Evolutionary conservation across 2,888 invertebrate genomes (phyloP), one percentile per base, ranked within the genome.

Genomic region (Hoplodrina blanda): DNA sequence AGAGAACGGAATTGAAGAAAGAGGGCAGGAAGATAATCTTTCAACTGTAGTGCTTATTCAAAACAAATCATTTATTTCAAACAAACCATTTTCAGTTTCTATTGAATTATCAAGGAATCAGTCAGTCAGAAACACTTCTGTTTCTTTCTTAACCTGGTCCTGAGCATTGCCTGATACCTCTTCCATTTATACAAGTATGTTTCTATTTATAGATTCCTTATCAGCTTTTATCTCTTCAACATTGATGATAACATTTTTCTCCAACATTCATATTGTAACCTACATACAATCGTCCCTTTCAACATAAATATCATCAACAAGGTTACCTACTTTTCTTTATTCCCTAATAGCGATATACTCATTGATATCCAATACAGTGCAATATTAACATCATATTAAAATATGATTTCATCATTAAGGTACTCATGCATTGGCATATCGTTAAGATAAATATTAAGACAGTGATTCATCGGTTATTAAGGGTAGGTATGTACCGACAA

Each of bases 371-470:
- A 44, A 15, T 19, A 52, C 25, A 61, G 19, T 56, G n/a, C 53
- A 55, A 54, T 53, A 61, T 61, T 20, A 20, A 49, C 46, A 55
- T 62, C 55, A 33, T 54, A 70, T 66, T 65, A 62, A 65, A 62
- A 65, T 57, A 60, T 64, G 65, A 76, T 72, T 76, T 68, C 76
- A 80, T 71, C 71, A 76, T 71, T 80, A 6, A 5, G 17, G 46
- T 64, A 56, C 54, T 56, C 44, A 50, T n/a, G 13, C 8, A 57
- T 78, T 71, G 67, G 57, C 63, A 71, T 69, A 65, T 57, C 63
- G 61, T 55, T n/a, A 78, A 74, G 60, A 33, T 70, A 75, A 71
- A 78, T 66, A 66, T 78, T 78, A 52, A 75, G 67, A 73, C 62
- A 64, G 54, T 78, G 78, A 80, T 80, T 76, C 63, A 76, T 67